Evolutionary conservation across 2,888 invertebrate genomes (phyloP), one percentile per base, ranked within the genome.

Genomic region (Archips crataeganus): DNA sequence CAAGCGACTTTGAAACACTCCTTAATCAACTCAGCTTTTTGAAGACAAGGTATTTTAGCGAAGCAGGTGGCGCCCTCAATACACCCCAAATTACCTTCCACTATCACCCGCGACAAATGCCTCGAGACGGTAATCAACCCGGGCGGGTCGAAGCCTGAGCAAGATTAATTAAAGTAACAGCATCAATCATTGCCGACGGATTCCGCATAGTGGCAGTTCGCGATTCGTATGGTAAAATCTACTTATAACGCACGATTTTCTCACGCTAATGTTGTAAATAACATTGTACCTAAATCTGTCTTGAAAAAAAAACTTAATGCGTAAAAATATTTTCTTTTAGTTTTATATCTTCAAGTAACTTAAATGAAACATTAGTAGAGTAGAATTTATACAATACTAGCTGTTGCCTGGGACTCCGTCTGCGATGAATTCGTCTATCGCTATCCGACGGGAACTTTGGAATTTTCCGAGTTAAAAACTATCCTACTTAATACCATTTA

Each of bases 131-230:
- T 87, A 90, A 91, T 92, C 89, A 90, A 89, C 87, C 80, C 81
- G 76, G 81, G 84, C 75, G 79, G 81, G 82, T 81, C 80, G 84
- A 80, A 78, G 76, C 85, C 87, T 90, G 90, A 92, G 86, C 82
- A 92, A 92, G 92, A 93, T 93, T 92, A 92, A 93, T 93, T 92
- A 92, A 90, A 85, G 85, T 84, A 78, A 81, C 79, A 84, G 84
- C 92, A 93, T 93, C 90, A 91, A 93, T 93, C 93, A 92, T 91
- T 89, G 87, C 78, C 80, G 82, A 77, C 80, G 82, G 85, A 88
- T 86, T 86, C 84, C 83, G 78, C 79, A 82, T 78, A 79, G 81
- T 81, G 84, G 85, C 82, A 84, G 81, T 79, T 84, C 81, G 81
- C 82, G 84, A 83, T 80, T 83, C 51, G 15, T 51, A 68, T 45